These are phyloP conservation scores for cat (Felis catus) DNA, from an alignment of 2,113 vertebrate species.

Conservation along the genomic window DNA sequence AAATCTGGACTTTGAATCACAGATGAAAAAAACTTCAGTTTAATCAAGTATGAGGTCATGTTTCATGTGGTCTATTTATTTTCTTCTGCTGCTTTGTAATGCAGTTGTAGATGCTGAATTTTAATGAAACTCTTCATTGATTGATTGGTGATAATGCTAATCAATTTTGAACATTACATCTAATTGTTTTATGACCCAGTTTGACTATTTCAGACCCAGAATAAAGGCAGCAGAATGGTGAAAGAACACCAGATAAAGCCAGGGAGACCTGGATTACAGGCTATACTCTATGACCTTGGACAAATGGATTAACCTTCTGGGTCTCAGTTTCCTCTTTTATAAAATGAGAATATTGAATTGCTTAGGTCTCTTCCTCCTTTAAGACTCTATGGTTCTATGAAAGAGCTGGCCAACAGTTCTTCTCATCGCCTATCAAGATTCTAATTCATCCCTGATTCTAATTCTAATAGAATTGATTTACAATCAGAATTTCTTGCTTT, in stretches of 20 bases:
- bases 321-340: background rate
- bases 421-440: background rate
- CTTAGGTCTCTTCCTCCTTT: background rate
- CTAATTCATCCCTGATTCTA: background rate
- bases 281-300: background rate
- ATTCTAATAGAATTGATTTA: slow-evolving; percentile 20
- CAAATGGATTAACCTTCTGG: background rate
- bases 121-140: background rate
- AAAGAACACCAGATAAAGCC: background rate
- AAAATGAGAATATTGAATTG: slow-evolving; percentile 14
- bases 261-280: background rate
- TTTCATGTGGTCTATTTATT: background rate
- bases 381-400: background rate
- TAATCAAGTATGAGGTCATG: background rate
- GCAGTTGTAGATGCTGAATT: background rate
- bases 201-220: background rate
- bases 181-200: background rate
- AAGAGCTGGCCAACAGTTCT: background rate
- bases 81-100: slow-evolving; percentile 42
- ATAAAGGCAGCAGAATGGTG: background rate
- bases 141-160: background rate
- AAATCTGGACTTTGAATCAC: background rate
- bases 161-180: background rate
- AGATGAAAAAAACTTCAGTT: background rate
- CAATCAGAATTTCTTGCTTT: background rate